phyloP scores from a whole-genome alignment of 2,888 invertebrate genomes.

The Plutella xylostella region DNA sequence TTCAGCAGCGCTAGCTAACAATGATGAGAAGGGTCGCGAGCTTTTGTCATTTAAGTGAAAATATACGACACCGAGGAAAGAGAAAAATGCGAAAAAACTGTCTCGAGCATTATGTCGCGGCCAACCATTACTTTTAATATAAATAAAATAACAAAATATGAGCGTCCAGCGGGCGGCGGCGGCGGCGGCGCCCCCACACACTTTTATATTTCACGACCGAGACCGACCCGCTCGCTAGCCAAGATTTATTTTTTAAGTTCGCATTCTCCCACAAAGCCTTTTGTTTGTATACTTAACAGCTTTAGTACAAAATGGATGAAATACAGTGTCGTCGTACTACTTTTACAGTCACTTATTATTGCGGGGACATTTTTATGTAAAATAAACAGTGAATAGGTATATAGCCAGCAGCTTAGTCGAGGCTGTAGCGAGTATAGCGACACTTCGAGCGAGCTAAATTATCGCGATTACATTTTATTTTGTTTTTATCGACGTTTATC shows the following conservation, averaged over 20 bases:
- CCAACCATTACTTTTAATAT: conserved; percentile 69
- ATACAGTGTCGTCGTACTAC: background rate
- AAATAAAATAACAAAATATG: conserved; percentile 71
- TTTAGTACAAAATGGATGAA: conserved; percentile 4
- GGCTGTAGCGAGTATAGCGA: no score
- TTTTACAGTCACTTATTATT: background rate
- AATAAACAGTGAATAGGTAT: no score
- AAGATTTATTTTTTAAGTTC: conserved; percentile 38
- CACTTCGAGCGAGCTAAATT: no score
- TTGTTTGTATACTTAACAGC: conserved; percentile 12
- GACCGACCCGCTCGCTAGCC: conserved; percentile 26
- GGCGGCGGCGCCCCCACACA: conserved; percentile 65
- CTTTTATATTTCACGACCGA: conserved; percentile 60
- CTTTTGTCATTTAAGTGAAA: conserved; percentile 67
- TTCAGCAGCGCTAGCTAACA: conserved; percentile 26
- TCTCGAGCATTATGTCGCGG: conserved; percentile 59
- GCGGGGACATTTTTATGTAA: no score
- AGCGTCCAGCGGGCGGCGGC: no score
- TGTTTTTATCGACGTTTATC: no score
- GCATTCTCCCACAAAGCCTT: conserved; percentile 17
- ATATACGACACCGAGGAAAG: conserved; percentile 61
- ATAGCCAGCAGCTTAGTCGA: no score
- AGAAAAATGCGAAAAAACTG: conserved; percentile 64
- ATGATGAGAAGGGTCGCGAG: conserved; percentile 51
- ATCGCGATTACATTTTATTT: no score